A percentile compares a stretch with the other conserved stretches of the same genome.
Evolutionary conservation across 2,888 invertebrate genomes (phyloP).

Genomic region (Catocala sponsa): DNA sequence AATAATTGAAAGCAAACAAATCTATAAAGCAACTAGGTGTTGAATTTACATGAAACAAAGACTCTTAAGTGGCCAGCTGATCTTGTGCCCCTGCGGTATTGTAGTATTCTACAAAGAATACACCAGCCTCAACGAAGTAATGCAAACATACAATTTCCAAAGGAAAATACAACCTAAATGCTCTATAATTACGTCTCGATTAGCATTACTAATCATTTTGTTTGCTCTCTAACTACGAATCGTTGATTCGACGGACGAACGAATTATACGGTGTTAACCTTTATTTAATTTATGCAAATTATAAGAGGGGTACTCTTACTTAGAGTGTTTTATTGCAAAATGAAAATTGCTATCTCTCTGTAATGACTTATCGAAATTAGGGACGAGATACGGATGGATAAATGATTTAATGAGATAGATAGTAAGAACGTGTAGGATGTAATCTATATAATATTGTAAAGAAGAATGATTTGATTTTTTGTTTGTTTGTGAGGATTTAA

Average conservation of each 20-base stretch:
- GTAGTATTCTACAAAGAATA: conserved; percentile 27
- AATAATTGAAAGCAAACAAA: too few relatives aligned
- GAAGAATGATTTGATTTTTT: too few relatives aligned
- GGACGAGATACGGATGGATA: conserved; percentile 12
- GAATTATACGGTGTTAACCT: conserved; percentile 72
- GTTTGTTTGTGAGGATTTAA: too few relatives aligned
- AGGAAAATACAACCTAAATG: conserved; percentile 55
- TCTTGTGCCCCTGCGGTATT: conserved; percentile 22
- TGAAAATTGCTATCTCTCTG: conserved; percentile 52
- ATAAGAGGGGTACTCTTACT: conserved; percentile 56
- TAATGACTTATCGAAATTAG: conserved; percentile 27
- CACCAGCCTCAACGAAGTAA: conserved; percentile 23
- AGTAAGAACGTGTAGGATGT: not conserved
- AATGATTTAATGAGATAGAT: not conserved
- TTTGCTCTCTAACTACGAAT: conserved; percentile 67
- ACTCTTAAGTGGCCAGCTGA: conserved; percentile 13
- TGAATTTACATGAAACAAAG: conserved; percentile 20
- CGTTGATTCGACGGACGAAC: conserved; percentile 48
- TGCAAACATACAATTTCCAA: conserved; percentile 56
- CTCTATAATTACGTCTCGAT: conserved; percentile 65
- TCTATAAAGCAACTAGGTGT: too few relatives aligned
- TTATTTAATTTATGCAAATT: conserved; percentile 78
- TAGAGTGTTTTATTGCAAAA: conserved; percentile 54
- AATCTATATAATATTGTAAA: not conserved
- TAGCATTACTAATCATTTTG: conserved; percentile 73